Conservation (phyloP, 1,140 invertebrate species). For the Venturia canescens region DNA sequence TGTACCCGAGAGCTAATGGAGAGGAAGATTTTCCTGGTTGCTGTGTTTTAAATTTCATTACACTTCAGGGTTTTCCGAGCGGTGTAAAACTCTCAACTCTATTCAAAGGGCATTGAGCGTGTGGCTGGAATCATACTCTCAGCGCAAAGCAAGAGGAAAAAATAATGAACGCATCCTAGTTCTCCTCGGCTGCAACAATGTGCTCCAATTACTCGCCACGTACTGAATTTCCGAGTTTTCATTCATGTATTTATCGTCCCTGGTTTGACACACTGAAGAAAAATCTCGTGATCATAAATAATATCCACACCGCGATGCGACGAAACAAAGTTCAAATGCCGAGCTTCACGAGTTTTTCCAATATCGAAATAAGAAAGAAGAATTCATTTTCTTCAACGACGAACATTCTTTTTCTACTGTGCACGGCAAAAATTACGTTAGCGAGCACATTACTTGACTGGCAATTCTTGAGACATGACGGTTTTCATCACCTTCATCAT, state of each 20-base stretch:
- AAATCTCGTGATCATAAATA: background rate
- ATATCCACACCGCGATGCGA: background rate
- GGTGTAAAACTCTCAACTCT: background rate
- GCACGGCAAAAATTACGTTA: background rate
- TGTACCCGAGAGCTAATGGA: background rate
- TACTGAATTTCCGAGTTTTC: no score
- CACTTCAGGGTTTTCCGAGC: background rate
- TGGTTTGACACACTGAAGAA: background rate
- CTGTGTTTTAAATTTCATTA: background rate
- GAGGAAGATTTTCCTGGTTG: background rate
- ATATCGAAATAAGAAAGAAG: background rate
- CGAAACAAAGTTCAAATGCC: no score
- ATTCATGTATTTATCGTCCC: background rate
- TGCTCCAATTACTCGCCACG: background rate
- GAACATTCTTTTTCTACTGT: background rate
- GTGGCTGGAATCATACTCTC: background rate
- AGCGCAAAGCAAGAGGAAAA: background rate
- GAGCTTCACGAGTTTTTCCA: no score
- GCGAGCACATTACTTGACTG: no score
- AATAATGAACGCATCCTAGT: background rate
- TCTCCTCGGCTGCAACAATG: background rate
- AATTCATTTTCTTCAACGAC: background rate
- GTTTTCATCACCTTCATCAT: slow-evolving; percentile 36
- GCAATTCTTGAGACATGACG: background rate
- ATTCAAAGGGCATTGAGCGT: background rate